Evolutionary conservation across 2,797 vertebrate species (phyloP).

Genomic region (Molossus alvarezi): DNA sequence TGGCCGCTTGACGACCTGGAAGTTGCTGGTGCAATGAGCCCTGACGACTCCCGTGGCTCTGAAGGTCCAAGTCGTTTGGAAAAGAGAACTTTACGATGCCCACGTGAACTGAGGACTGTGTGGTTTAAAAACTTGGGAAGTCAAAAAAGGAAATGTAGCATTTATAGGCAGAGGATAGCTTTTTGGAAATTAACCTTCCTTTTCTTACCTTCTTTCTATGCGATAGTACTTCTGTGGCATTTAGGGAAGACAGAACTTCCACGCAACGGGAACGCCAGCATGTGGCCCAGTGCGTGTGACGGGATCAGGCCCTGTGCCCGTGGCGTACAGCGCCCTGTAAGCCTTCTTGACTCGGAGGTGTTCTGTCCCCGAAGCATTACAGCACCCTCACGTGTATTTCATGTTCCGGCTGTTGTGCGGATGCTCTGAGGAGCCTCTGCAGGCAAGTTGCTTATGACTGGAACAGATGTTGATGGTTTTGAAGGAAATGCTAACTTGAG

Average conservation of each 20-base stretch:
- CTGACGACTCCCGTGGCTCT: conserved; percentile 45
- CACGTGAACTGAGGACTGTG: conserved; percentile 3
- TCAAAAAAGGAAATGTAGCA: conserved; percentile 36
- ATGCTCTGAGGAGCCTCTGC: conserved; percentile 41
- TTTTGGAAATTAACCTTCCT: background rate
- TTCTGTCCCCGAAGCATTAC: conserved; percentile 45
- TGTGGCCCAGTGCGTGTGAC: conserved; percentile 1
- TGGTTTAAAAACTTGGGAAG: conserved; percentile 44
- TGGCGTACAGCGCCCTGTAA: background rate
- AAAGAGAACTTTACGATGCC: background rate
- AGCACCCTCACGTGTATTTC: conserved; percentile 45
- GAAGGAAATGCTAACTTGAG: conserved; percentile 76
- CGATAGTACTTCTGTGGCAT: background rate
- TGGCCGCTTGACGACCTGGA: background rate
- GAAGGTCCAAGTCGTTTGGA: background rate
- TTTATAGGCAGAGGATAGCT: conserved; percentile 16
- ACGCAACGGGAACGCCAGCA: background rate
- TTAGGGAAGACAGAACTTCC: background rate
- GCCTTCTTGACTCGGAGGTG: background rate
- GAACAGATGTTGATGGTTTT: conserved; percentile 79
- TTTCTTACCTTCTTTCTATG: background rate
- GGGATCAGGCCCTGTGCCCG: background rate
- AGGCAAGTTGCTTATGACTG: conserved; percentile 51
- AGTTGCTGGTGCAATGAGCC: conserved; percentile 29
- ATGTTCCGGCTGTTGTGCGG: background rate